phyloP scores from a whole-genome alignment of 1,140 invertebrate genomes.

The Meloidogyne exigua region DNA sequence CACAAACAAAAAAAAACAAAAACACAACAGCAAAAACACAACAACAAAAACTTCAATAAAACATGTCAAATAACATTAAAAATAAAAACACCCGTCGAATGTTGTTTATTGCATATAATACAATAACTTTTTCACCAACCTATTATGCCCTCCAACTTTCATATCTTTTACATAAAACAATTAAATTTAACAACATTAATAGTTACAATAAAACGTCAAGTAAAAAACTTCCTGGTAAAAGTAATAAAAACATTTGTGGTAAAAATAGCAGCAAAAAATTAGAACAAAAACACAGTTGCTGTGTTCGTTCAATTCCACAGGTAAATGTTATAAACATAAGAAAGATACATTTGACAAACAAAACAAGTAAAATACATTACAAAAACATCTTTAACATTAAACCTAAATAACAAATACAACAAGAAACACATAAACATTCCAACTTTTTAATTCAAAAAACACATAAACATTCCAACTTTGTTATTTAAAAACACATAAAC shows the following conservation, averaged over 20 bases:
- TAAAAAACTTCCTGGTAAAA: background rate
- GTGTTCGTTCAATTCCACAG: background rate
- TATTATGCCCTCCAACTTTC: background rate
- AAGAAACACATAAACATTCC: too few relatives aligned
- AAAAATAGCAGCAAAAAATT: too few relatives aligned
- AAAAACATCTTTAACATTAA: too few relatives aligned
- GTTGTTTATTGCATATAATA: background rate
- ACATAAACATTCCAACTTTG: too few relatives aligned
- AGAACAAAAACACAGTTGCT: background rate
- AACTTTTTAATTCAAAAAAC: background rate
- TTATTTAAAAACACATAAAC: too few relatives aligned
- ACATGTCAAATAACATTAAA: background rate
- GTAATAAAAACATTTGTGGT: background rate
- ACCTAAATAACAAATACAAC: too few relatives aligned
- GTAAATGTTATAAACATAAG: background rate
- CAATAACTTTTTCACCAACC: background rate
- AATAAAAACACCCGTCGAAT: background rate
- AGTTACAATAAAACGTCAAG: background rate
- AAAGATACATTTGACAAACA: too few relatives aligned
- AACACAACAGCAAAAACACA: background rate
- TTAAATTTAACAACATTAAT: background rate
- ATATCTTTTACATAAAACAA: background rate
- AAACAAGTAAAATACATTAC: too few relatives aligned
- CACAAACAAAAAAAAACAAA: background rate
- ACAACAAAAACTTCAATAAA: background rate